Percentiles rank a stretch among this genome's conserved stretches.
phyloP scores from a whole-genome alignment of 2,113 vertebrate genomes.

The Boulengeromyrus knoepffleri region DNA sequence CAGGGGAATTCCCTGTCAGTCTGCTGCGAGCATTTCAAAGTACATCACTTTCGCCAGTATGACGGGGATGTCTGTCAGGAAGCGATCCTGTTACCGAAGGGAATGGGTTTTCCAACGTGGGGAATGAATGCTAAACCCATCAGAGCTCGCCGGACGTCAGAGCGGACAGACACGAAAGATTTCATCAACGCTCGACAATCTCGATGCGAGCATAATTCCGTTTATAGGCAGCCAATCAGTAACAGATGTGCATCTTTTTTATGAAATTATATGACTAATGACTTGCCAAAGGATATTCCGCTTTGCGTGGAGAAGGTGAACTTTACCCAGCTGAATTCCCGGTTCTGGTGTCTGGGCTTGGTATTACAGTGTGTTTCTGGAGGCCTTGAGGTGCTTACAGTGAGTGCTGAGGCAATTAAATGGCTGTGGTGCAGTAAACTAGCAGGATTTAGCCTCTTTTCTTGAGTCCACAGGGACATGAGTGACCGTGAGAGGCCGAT shows the following conservation, averaged over 20 bases:
- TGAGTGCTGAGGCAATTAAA: conserved; percentile 16
- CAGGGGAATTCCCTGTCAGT: not conserved
- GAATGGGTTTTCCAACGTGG: conserved; percentile 29
- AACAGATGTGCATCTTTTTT: not conserved
- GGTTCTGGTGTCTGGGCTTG: not conserved
- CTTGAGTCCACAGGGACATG: conserved; percentile 27
- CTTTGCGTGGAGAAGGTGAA: not conserved
- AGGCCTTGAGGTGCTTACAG: conserved; percentile 17
- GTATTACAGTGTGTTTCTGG: not conserved
- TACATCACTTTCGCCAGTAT: not conserved
- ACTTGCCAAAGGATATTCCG: not conserved
- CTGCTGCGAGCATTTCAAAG: not conserved
- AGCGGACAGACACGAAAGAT: not conserved
- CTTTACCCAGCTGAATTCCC: not conserved
- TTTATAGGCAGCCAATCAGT: not conserved
- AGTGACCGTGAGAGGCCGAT: not conserved
- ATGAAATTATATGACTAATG: not conserved
- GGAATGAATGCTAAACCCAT: conserved; percentile 23
- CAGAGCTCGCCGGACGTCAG: conserved; percentile 8
- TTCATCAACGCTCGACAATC: not conserved
- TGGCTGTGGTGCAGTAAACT: conserved; percentile 26
- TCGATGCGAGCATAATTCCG: not conserved
- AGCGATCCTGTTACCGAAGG: conserved; percentile 11
- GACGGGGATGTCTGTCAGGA: conserved; percentile 21
- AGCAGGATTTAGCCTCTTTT: conserved; percentile 20